Evolutionary conservation across 2,113 vertebrate genomes (phyloP).

Genomic region (Petroica traversi): DNA sequence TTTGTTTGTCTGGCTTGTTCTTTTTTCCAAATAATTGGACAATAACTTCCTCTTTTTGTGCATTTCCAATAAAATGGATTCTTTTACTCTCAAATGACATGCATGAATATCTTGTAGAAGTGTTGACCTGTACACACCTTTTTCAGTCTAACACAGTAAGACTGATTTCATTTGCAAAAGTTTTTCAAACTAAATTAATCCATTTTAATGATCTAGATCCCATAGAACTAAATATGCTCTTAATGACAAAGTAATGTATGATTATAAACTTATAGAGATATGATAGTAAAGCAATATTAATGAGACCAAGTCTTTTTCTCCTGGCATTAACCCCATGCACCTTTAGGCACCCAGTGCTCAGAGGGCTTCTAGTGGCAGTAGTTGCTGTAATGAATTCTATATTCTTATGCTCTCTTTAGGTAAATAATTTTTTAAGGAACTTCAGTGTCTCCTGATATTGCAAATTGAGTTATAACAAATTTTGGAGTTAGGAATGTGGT

Average conservation of each 20-base stretch:
- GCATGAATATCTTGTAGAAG: background rate
- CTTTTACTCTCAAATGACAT: background rate
- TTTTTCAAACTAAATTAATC: background rate
- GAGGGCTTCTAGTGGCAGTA: background rate
- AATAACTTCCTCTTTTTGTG: background rate
- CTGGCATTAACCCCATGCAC: background rate
- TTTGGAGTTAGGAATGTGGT: accelerated
- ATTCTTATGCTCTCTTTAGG: background rate
- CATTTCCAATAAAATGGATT: background rate
- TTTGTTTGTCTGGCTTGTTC: background rate
- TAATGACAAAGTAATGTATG: background rate
- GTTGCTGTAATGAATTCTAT: background rate
- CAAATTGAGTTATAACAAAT: background rate
- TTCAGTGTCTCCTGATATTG: background rate
- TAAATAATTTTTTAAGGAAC: background rate
- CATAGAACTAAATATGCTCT: background rate
- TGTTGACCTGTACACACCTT: background rate
- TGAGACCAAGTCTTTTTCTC: background rate
- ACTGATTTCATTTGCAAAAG: background rate
- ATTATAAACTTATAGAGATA: background rate
- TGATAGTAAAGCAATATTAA: background rate
- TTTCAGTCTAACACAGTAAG: background rate
- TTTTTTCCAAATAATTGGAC: background rate
- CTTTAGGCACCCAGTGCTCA: background rate
- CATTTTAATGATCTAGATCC: background rate